phyloP scores from a whole-genome alignment of 2,888 invertebrate genomes.

The Balanococcus diminutus region DNA sequence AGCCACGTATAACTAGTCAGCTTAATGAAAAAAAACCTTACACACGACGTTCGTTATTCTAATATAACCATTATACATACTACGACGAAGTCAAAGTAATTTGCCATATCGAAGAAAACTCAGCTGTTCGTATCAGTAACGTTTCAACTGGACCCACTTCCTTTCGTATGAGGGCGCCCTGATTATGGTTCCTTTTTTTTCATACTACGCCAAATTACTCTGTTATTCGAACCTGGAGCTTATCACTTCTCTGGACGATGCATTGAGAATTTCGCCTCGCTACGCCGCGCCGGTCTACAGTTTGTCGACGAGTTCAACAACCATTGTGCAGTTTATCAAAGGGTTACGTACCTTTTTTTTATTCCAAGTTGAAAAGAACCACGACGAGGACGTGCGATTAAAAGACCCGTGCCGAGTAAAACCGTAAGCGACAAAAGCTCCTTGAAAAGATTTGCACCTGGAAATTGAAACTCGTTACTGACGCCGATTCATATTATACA shows the following conservation, averaged over 20 bases:
- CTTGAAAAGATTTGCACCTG: slow-evolving; percentile 13
- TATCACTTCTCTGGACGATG: not conserved
- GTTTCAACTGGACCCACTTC: slow-evolving; percentile 46
- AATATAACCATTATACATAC: slow-evolving; percentile 1
- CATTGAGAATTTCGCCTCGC: not conserved
- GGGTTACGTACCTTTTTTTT: not conserved
- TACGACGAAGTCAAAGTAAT: not conserved
- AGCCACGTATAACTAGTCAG: not conserved
- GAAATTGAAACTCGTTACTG: slow-evolving; percentile 26
- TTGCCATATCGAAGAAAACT: slow-evolving; percentile 32
- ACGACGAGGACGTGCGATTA: not conserved
- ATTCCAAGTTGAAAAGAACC: not conserved
- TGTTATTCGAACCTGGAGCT: not conserved
- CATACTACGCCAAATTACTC: slow-evolving; percentile 8
- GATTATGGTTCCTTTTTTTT: slow-evolving; percentile 36
- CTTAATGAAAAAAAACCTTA: not conserved
- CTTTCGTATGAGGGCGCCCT: slow-evolving; percentile 46
- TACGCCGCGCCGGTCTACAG: not conserved
- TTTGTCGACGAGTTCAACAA: not conserved
- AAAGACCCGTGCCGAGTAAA: slow-evolving; percentile 29
- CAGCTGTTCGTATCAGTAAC: slow-evolving; percentile 34
- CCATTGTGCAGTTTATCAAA: not conserved
- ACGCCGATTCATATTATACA: not conserved
- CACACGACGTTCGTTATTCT: not conserved
- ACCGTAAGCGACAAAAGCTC: not conserved